These are phyloP conservation scores for Drosophila mimetica DNA, from an alignment of 2,888 invertebrate genomes.

Conservation along the genomic window DNA sequence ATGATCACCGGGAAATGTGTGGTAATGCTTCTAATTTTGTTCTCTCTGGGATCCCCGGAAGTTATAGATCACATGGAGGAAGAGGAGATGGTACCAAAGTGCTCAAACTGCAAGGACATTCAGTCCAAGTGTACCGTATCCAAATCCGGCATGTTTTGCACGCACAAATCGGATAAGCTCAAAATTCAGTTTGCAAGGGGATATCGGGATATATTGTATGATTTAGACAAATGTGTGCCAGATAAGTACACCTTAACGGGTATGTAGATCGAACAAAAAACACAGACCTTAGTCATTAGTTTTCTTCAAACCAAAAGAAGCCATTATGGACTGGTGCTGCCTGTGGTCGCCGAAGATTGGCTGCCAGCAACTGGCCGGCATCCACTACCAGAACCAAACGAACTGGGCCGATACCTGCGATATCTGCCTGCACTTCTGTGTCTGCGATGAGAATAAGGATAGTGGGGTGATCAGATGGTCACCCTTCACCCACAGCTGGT, in stretches of 20 bases:
- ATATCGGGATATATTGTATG: no score
- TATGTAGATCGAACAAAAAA: neutral
- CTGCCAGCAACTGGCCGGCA: constrained; percentile 15
- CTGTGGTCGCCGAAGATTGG: constrained; percentile 11
- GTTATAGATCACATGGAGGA: no score
- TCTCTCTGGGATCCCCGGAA: neutral
- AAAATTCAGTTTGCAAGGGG: neutral
- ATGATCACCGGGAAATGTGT: neutral
- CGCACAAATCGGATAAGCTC: neutral
- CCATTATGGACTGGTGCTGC: neutral
- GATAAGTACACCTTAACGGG: neutral
- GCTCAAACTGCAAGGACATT: neutral
- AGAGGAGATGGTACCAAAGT: neutral
- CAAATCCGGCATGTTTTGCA: neutral
- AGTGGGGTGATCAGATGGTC: neutral
- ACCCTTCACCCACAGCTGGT: neutral
- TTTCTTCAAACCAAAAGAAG: neutral
- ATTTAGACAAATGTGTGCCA: neutral
- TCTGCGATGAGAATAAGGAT: neutral
- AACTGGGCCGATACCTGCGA: constrained; percentile 11
- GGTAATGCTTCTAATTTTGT: neutral
- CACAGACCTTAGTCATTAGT: no score
- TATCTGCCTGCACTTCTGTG: constrained; percentile 19
- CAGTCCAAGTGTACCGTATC: neutral
- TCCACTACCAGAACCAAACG: neutral